A percentile compares a stretch with the other conserved stretches of the same genome.
Conservation (phyloP, 2,797 vertebrate genomes). For the Sebastiscus tertius region DNA sequence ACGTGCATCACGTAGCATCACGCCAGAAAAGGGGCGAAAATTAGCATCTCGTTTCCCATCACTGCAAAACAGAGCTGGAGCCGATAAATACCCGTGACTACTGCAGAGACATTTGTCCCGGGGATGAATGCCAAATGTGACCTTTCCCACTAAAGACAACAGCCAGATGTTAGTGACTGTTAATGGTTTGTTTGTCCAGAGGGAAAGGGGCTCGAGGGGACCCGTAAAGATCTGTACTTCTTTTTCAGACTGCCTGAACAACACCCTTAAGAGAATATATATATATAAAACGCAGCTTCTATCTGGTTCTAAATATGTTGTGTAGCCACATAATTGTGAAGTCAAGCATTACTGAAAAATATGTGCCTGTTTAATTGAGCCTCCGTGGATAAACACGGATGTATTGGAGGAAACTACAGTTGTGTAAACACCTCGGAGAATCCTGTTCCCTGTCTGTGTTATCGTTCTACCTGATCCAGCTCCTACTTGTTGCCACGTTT, state of each 20-base stretch:
- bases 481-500: conserved; percentile 13
- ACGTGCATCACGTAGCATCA: too few relatives aligned
- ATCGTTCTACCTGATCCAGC: not conserved
- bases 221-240: not conserved
- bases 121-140: too few relatives aligned
- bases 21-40: too few relatives aligned
- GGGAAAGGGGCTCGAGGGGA: not conserved
- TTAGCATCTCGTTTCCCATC: too few relatives aligned
- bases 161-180: too few relatives aligned
- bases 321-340: not conserved
- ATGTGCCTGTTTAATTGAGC: conserved; percentile 12
- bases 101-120: too few relatives aligned
- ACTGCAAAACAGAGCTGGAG: too few relatives aligned
- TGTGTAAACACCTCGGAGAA: conserved; percentile 11
- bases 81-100: too few relatives aligned
- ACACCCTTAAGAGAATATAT: not conserved
- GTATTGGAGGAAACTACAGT: not conserved
- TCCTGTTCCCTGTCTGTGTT: not conserved
- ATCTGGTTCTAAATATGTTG: not conserved
- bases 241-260: not conserved
- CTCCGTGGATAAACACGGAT: conserved; percentile 20
- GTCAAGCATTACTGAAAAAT: not conserved
- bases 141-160: too few relatives aligned
- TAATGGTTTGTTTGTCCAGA: too few relatives aligned
- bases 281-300: not conserved